Evolutionary conservation across 2,113 vertebrate genomes (phyloP), one percentile per base, ranked within the genome.

Genomic region (Xenotilapia longispinis): DNA sequence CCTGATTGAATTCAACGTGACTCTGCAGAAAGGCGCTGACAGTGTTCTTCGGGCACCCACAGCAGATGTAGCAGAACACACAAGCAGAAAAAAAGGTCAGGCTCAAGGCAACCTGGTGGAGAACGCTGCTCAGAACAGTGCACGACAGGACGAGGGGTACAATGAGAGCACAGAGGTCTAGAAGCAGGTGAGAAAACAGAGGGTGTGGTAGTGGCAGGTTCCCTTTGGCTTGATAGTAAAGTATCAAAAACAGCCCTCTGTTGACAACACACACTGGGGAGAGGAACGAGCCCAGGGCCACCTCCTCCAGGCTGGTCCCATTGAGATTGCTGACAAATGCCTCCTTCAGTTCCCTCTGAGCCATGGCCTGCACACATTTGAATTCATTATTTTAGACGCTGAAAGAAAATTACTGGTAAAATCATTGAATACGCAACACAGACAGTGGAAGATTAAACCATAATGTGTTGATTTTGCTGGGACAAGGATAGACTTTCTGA

Each of bases 301-400:
- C 95, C 93, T 99, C 99, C 80, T 95, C 87, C 87, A 99, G 91
- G 28, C 94, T 98, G 3, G 98, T 99, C 84, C 99, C 99, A 11
- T 97, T 99, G 14, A 98, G 96, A 84, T 99, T 97, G 92, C 97
- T 97, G 91, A 99, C 73, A 91, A 99, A 99, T 4, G 96, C 97
- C 94, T 98, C 97, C 91, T 99, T 99, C 73, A 97, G 93, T 7
- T 97, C 94, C 54, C 94, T 97, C 47, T 97, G 96, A 82, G 96
- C 97, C 98, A 99, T 99, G 81, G n/a, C 85, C 96, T 97, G 92
- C 21, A 85, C 94, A 93, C 40, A 91, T 42, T n/a, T 14, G 2
- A 57, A 51, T 38, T 10, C 2, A 55, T 21, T 13, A 11, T 63
- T 38, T 87, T 36, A 86, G 2, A 28, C 33, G 28, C 28, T 23